Base-by-base conservation (phyloP, 1,140 invertebrate species). In the Solen grandis region DNA sequence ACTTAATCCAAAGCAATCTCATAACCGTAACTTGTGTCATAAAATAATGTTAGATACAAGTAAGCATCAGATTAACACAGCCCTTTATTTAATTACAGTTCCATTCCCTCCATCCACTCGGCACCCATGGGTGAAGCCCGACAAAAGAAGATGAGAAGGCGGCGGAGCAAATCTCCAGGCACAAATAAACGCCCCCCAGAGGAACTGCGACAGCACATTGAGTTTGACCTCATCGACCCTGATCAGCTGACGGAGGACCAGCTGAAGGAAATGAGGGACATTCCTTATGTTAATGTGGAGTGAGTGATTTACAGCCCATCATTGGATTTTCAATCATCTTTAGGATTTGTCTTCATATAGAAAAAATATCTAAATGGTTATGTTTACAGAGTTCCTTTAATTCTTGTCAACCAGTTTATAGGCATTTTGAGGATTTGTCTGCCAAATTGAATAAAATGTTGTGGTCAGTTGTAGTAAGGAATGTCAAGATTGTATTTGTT, bases 201-300 rank as follows among this genome's bases (percentile, higher is more conserved):
- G 84, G 96, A 97, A 91, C 89, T 97, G 13, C 93, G 93, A 81
- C 92, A 93, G 90, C 97, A 98, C 92, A 94, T 99, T 84, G 96
- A 98, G 90, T 98, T 97, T 92, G 95, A 96, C 88, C 93, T 98
- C 85, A 95, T 98, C 62, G 97, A 98, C 84, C 97, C 97, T 0
- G 94, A 95, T 25, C 96, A 96, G 46, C 96, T 98, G 95, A 96
- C 95, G 59, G 96, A 97, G 85, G 95, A 96, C 81, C 96, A 98
- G 89, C 93, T 97, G 3, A 94, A 95, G 84, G 96, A 98, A 91
- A 93, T 97, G 4, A 94, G 95, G 84, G 96, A 98, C 91, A 98
- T 98, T 84, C 96, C 97, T 2, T 99, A 98, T 91, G 97, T 96
- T 2, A 96, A 97, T 69, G 96, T 98, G 2, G 93, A 94, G 91